phyloP scores from a whole-genome alignment of 2,888 invertebrate species.

The Diarsia mendica region DNA sequence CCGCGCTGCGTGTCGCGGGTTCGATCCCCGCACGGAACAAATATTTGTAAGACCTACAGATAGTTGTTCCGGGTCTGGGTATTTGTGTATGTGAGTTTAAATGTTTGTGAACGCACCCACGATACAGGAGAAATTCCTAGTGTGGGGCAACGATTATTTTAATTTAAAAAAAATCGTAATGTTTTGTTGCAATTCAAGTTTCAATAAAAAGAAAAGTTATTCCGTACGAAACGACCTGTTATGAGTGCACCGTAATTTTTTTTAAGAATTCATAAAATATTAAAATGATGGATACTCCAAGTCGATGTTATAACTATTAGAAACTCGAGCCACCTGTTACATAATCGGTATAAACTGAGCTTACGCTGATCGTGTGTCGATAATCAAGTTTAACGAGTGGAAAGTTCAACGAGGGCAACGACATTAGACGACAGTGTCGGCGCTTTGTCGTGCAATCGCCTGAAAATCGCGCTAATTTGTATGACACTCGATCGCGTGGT shows the following conservation, averaged over 20 bases:
- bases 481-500: conserved; percentile 77
- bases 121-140: no score
- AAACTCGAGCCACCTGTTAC: conserved; percentile 76
- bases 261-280: conserved; percentile 27
- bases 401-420: conserved; percentile 87
- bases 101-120: no score
- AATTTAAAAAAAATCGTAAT: no score
- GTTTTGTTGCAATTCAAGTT: not conserved
- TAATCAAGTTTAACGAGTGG: conserved; percentile 87
- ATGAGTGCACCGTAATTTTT: conserved; percentile 12
- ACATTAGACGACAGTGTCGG: conserved; percentile 75
- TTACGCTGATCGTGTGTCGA: conserved; percentile 80
- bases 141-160: no score
- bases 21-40: no score
- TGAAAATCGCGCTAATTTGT: conserved; percentile 82
- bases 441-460: conserved; percentile 81
- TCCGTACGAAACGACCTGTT: conserved; percentile 19
- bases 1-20: no score
- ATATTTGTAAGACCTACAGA: no score
- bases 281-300: conserved; percentile 41
- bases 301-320: conserved; percentile 59
- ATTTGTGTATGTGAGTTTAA: no score
- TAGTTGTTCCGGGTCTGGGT: no score
- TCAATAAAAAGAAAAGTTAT: conserved; percentile 18
- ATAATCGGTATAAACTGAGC: conserved; percentile 71